A percentile compares a stretch with the other conserved stretches of the same genome.
Evolutionary conservation across 2,888 invertebrate genomes (phyloP).

Genomic region (Physocephala rufipes): DNA sequence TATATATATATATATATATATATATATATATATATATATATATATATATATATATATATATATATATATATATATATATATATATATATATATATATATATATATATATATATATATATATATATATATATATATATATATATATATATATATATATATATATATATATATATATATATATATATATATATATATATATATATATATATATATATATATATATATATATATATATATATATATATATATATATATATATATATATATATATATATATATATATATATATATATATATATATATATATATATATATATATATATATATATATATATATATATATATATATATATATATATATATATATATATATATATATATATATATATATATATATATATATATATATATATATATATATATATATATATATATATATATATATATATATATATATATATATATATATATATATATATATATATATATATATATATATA

Average conservation of each 20-base stretch:
- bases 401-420: constrained; percentile 11
- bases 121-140: constrained; percentile 11
- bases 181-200: constrained; percentile 1
- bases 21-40: constrained; percentile 1
- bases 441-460: constrained; percentile 11
- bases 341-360: constrained; percentile 1
- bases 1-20: constrained; percentile 11
- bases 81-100: constrained; percentile 11
- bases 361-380: constrained; percentile 11
- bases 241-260: constrained; percentile 11
- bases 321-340: constrained; percentile 11
- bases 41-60: constrained; percentile 11
- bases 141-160: constrained; percentile 1
- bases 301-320: constrained; percentile 1
- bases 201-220: constrained; percentile 11
- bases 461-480: constrained; percentile 1
- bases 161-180: constrained; percentile 11
- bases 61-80: constrained; percentile 1
- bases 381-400: constrained; percentile 1
- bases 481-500: constrained; percentile 11
- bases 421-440: constrained; percentile 1
- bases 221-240: constrained; percentile 1
- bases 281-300: constrained; percentile 11
- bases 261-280: constrained; percentile 1
- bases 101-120: constrained; percentile 1